Conservation (phyloP, 1,140 invertebrate genomes). For the Batillaria attramentaria region DNA sequence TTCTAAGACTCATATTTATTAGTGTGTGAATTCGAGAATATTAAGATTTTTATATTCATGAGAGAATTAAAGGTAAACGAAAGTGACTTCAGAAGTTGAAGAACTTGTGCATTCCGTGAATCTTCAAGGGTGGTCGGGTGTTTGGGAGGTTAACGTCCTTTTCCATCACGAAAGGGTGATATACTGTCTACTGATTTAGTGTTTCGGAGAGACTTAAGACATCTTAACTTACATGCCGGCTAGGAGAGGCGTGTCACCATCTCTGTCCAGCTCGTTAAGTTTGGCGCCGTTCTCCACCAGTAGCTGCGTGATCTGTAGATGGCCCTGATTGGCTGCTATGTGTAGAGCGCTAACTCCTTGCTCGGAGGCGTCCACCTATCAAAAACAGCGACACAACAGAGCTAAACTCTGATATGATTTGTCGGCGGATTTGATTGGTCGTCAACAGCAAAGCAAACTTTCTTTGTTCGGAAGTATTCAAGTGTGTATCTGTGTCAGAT, state of each 20-base stretch:
- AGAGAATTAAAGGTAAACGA: background rate
- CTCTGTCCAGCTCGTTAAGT: conserved; percentile 36
- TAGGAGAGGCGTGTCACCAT: conserved; percentile 49
- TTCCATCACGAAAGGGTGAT: background rate
- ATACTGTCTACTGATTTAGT: background rate
- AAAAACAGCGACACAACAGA: no score
- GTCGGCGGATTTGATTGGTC: no score
- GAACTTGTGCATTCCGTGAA: background rate
- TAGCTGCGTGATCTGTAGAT: conserved; percentile 39
- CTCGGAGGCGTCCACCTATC: background rate
- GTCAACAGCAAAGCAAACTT: no score
- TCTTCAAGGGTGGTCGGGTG: background rate
- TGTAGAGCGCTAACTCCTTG: conserved; percentile 15
- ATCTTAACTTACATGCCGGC: conserved; percentile 33
- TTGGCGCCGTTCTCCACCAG: conserved; percentile 45
- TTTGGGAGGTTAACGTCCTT: background rate
- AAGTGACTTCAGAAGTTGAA: background rate
- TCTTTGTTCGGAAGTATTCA: no score
- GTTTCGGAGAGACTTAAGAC: background rate
- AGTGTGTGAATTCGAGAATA: background rate
- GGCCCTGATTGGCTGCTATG: conserved; percentile 42
- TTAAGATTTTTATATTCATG: background rate
- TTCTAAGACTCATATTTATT: no score
- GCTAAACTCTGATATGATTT: no score
- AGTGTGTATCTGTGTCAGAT: no score